Conservation (phyloP, 2,113 vertebrate species). For the Catharus fuscescens region DNA sequence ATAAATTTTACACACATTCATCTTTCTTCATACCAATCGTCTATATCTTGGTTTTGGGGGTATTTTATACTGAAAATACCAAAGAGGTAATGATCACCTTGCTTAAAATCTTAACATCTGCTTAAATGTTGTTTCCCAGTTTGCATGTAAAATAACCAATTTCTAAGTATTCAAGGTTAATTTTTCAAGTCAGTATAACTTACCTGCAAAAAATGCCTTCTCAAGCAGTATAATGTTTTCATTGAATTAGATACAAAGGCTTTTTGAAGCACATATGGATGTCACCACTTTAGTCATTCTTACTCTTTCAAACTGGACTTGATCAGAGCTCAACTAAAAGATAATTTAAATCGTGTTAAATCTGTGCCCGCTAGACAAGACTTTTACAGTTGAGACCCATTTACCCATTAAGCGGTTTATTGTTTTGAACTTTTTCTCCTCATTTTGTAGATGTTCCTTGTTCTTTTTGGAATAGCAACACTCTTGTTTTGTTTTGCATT, state of each 20-base stretch:
- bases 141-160: background rate
- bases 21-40: constrained; percentile 96
- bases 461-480: constrained; percentile 60
- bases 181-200: background rate
- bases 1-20: constrained; percentile 96
- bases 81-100: constrained; percentile 86
- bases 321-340: background rate
- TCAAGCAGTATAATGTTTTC: background rate
- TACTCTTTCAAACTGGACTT: background rate
- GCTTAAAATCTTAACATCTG: background rate
- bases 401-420: background rate
- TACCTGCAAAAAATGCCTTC: background rate
- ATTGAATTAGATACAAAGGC: background rate
- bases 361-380: background rate
- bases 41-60: constrained; percentile 92
- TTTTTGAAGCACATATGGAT: background rate
- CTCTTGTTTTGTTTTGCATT: constrained; percentile 65
- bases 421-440: constrained; percentile 50
- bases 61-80: constrained; percentile 94
- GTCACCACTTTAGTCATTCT: background rate
- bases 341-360: background rate
- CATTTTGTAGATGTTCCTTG: constrained; percentile 42
- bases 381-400: background rate
- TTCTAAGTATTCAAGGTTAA: background rate
- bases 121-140: background rate